Conservation (phyloP, 2,113 vertebrate species). For the Thunnus maccoyii region DNA sequence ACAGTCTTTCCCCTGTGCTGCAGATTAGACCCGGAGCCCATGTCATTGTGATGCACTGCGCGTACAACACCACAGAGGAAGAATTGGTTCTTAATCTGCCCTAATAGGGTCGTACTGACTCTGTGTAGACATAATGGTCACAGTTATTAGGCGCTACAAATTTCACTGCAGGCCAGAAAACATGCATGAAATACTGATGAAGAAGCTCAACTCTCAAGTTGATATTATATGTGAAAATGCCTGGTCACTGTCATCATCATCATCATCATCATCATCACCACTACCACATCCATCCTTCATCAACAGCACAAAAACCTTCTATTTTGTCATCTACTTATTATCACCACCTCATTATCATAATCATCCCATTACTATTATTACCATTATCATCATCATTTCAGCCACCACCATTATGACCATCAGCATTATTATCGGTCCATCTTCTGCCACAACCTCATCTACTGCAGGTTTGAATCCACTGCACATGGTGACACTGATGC, state of each 20-base stretch:
- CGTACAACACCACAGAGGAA: conserved; percentile 37
- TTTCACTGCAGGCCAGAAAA: neutral
- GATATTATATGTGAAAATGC: conserved; percentile 4
- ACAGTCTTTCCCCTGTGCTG: conserved; percentile 26
- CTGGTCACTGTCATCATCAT: conserved; percentile 14
- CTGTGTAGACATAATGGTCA: conserved; percentile 42
- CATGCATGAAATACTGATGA: conserved; percentile 32
- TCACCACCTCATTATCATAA: neutral
- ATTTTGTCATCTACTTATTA: conserved; percentile 1
- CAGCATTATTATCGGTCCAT: conserved; percentile 5
- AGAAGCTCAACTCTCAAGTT: neutral
- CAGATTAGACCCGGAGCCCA: conserved; percentile 32
- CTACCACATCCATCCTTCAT: neutral
- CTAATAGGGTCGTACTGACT: conserved; percentile 40
- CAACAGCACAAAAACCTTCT: neutral
- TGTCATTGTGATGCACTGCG: conserved; percentile 66
- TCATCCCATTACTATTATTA: neutral
- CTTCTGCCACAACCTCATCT: conserved; percentile 20
- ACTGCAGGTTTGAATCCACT: conserved; percentile 11
- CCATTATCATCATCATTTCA: conserved; percentile 10
- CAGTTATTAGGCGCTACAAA: conserved; percentile 33
- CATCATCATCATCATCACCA: neutral
- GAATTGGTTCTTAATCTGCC: conserved; percentile 56
- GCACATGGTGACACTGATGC: conserved; percentile 29
- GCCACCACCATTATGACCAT: neutral